Conservation (phyloP, 2,113 vertebrate species). For the Numenius arquata region DNA sequence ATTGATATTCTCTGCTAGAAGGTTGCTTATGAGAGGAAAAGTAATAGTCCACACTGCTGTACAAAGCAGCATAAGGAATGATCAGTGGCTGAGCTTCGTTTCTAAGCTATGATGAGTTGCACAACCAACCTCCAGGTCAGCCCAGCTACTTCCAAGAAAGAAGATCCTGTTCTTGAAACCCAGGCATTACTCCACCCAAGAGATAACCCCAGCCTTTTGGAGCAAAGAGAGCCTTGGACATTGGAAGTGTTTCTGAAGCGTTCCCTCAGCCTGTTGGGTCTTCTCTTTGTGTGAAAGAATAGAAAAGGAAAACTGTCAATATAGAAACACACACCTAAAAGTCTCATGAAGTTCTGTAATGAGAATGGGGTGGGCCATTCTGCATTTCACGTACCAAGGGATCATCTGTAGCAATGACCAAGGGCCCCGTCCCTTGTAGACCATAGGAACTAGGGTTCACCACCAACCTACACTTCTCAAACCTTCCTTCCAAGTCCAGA, state of each 20-base stretch:
- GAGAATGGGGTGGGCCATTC: not conserved
- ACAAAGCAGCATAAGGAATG: not conserved
- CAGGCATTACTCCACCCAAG: not conserved
- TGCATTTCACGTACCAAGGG: fast-evolving
- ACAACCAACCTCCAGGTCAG: not conserved
- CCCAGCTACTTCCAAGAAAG: not conserved
- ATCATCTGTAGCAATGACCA: not conserved
- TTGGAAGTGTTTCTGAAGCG: not conserved
- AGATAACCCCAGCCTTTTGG: not conserved
- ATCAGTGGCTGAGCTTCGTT: not conserved
- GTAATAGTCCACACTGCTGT: not conserved
- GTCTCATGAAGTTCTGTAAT: not conserved
- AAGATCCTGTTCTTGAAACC: not conserved
- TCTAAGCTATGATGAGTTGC: not conserved
- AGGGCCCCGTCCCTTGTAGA: not conserved
- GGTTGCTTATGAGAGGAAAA: not conserved
- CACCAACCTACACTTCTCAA: not conserved
- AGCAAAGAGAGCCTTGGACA: not conserved
- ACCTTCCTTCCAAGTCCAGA: not conserved
- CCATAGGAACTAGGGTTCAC: not conserved
- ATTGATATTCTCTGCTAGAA: not conserved
- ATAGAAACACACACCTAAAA: not conserved
- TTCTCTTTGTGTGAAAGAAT: not conserved
- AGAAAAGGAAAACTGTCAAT: not conserved
- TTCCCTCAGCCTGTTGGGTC: not conserved